Base-by-base conservation (phyloP, 2,113 vertebrate genomes). In the Corythornis madagascariensis region DNA sequence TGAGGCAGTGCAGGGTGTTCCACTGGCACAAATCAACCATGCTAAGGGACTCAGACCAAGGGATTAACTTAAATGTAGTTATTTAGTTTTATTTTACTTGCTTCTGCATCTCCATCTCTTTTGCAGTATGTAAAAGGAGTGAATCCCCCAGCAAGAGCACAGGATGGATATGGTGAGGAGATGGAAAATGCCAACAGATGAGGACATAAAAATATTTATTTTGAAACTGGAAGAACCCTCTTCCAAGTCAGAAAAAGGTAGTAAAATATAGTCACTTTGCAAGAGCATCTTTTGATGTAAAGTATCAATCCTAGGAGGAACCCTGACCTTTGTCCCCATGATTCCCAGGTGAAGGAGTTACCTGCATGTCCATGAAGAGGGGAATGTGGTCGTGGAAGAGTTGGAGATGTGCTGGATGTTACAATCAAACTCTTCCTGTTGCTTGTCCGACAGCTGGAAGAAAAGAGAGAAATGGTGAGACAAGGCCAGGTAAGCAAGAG, bases 351-450 rank as follows among this genome's bases (percentile, higher is more conserved):
- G n/a, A 35, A 35, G 56, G 40, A 83, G 93, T 98, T 98, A 99
- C 99, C 99, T 98, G 99, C 95, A 9, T 99, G 99, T 86, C 99
- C 98, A 81, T 99, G 99, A 73, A 99, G 98, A 86, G 99, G 99
- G 16, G 99, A 99, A 94, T 99, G 99, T 5, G 99, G 99, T 28
- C 99, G 97, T 0, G 99, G 99, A 38, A 99, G 98, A 43, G 99
- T 99, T n/a, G 99, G 99, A 73, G 99, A 99, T 24, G 99, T 99
- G 97, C 98, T 99, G 91, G 99, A 99, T 25, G 99, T 99, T 97
- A 99, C 98, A 16, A 99, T 99, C 97, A 99, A 98, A 90, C 99
- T 99, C 98, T 99, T 99, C 82, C 99, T 98, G 98, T 99, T 99
- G 98, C 98, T 99, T 11, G 98, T 99, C 81, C 99, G 98, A 97